Evolutionary conservation across 2,888 invertebrate species (phyloP), one percentile per base, ranked within the genome.

Genomic region (Phalangium opilio): DNA sequence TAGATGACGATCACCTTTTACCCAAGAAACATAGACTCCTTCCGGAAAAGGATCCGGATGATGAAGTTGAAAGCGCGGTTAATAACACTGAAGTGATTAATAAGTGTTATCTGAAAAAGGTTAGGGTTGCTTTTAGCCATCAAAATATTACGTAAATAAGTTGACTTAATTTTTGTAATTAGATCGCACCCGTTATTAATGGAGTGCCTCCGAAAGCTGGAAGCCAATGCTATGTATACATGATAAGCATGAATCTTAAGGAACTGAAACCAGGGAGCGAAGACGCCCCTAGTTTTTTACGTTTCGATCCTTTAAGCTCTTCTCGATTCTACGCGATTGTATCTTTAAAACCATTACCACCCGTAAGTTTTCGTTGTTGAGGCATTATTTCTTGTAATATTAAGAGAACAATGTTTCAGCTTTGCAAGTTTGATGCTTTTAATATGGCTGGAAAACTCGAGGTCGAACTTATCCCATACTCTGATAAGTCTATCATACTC

Each of bases 371-470:
- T 27, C 5, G 8, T 7, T 4, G 27, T 27, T 27, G 27, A 27
- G 27, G 5, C 8, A 27, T 4, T 27, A 7, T 27, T 27, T 7
- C 8, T 7, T 27, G 8, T 27, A 27, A 50, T 48, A 50, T 54
- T n/a, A n/a, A n/a, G n/a, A n/a, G n/a, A n/a, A n/a, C n/a, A n/a
- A n/a, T 49, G 49, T 57, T 60, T 33, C 51, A 68, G 67, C 45
- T 87, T 43, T 85, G 86, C 49, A 75, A 63, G 21, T 98, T 98
- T 69, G 93, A 96, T 0, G 87, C 96, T 57, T 98, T 91, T 70
- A 95, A 95, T 0, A 74, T 96, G 42, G 93, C 93, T 7, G 98
- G 98, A 0, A 95, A 98, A 70, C 91, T 96, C 32, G 77, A 83
- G 48, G 87, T 95, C 0, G 76, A 79, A 39, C 64, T 89, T 44